Conservation (phyloP, 2,888 invertebrate species). For the Notodonta ziczac region DNA sequence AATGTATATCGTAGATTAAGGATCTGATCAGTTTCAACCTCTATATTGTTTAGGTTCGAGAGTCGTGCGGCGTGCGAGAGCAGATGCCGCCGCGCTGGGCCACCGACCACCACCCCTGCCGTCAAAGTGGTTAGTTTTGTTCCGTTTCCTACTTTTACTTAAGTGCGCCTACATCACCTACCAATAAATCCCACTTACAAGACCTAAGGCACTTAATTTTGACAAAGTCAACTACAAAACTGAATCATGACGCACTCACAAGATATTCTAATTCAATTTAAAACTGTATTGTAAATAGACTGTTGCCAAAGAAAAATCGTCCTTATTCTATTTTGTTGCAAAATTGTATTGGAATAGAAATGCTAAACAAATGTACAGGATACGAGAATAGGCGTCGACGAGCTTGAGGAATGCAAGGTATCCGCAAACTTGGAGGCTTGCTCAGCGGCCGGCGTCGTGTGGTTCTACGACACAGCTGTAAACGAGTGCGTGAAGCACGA, state of each 20-base stretch:
- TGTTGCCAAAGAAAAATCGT: too few species aligned
- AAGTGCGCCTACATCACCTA: background rate
- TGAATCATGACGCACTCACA: too few species aligned
- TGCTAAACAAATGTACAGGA: conserved; percentile 10
- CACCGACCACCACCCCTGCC: conserved; percentile 30
- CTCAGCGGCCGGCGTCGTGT: conserved; percentile 51
- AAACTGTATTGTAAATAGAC: too few species aligned
- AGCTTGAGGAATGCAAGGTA: conserved; percentile 50
- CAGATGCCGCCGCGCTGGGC: conserved; percentile 74
- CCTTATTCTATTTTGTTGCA: too few species aligned
- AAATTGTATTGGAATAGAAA: too few species aligned
- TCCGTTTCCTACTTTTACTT: background rate
- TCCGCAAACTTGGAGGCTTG: conserved; percentile 51
- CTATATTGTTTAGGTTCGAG: conserved; percentile 83
- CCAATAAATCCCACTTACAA: too few species aligned
- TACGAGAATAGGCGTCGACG: conserved; percentile 24
- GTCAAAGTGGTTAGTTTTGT: conserved; percentile 34
- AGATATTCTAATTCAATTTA: too few species aligned
- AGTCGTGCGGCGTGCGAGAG: conserved; percentile 85
- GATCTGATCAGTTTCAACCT: background rate
- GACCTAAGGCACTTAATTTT: too few species aligned
- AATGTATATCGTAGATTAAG: background rate
- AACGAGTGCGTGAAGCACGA: conserved; percentile 61
- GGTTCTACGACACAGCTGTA: conserved; percentile 68
- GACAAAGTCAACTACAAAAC: too few species aligned